A percentile compares a stretch with the other conserved stretches of the same genome.
Evolutionary conservation across 2,113 vertebrate species (phyloP).

Genomic region (Notiomystis cincta): DNA sequence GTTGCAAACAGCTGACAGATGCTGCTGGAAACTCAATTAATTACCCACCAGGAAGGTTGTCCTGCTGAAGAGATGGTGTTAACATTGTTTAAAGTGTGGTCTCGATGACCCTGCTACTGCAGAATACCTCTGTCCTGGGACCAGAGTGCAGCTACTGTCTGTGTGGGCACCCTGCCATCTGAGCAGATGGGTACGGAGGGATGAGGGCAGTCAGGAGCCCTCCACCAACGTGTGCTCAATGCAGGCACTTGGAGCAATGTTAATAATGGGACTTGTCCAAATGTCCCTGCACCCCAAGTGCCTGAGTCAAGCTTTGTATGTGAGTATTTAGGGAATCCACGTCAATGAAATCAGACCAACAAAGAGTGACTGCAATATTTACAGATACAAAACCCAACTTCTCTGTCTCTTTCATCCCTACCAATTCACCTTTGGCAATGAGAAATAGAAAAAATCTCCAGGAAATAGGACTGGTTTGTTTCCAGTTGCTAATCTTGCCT

Average conservation of each 20-base stretch:
- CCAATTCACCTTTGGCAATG: background rate
- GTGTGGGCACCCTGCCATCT: background rate
- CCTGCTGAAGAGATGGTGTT: background rate
- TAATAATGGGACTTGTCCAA: background rate
- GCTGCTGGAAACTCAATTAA: constrained; percentile 13
- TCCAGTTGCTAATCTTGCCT: background rate
- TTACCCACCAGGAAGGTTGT: background rate
- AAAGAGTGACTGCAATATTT: background rate
- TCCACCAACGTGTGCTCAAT: fast-evolving
- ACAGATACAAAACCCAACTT: background rate
- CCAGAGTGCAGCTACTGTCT: background rate
- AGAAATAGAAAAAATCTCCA: background rate
- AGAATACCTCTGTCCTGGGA: background rate
- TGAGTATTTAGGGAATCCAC: background rate
- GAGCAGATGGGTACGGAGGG: background rate
- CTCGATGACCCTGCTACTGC: background rate
- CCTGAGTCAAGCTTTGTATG: background rate
- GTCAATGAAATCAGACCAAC: background rate
- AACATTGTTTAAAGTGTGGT: background rate
- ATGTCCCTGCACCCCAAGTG: background rate
- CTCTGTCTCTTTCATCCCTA: background rate
- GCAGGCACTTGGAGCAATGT: background rate
- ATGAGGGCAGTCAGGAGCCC: background rate
- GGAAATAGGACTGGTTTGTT: background rate
- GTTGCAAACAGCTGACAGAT: background rate